phyloP scores from a whole-genome alignment of 2,888 invertebrate genomes.

The Nemurella pictetii region DNA sequence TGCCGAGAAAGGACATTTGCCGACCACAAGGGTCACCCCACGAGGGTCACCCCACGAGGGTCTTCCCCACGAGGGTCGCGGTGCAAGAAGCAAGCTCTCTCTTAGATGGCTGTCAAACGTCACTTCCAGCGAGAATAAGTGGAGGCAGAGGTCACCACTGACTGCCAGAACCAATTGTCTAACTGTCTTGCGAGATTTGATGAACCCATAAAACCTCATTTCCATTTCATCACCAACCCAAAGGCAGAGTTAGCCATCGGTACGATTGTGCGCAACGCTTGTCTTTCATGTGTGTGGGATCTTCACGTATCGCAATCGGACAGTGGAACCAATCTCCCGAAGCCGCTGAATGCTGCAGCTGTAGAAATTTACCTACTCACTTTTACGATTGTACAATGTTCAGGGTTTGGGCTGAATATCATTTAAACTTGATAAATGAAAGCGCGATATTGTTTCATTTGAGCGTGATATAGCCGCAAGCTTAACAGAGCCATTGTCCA shows the following conservation, averaged over 20 bases:
- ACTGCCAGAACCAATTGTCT: not conserved
- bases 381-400: not conserved
- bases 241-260: not conserved
- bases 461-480: not conserved
- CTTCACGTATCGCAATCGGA: not conserved
- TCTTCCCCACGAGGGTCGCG: not conserved
- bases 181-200: slow-evolving; percentile 11
- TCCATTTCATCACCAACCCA: not conserved
- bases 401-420: not conserved
- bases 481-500: not conserved
- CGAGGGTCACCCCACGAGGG: not conserved
- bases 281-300: not conserved
- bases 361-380: not conserved
- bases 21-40: not conserved
- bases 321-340: not conserved
- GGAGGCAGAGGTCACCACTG: not conserved
- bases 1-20: no score
- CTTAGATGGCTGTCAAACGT: not conserved
- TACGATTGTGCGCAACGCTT: not conserved
- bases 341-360: not conserved
- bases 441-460: not conserved
- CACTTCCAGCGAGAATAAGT: not conserved
- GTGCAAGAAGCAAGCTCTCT: not conserved
- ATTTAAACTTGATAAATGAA: not conserved
- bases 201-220: slow-evolving; percentile 15